These are phyloP conservation scores for Dipodomys ordii DNA, from an alignment of 2,113 vertebrate genomes.

Conservation along the genomic window DNA sequence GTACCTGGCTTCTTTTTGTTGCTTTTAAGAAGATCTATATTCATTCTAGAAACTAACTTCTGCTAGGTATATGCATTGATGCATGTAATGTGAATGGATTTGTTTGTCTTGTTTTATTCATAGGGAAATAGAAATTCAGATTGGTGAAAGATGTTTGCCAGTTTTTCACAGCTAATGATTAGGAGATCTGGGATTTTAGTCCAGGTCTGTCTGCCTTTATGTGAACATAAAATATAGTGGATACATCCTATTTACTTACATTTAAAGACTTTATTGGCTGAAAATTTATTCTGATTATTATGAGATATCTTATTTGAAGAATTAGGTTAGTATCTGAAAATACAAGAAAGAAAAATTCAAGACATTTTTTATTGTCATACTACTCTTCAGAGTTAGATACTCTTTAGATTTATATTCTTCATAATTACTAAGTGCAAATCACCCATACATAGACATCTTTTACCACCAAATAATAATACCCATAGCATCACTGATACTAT, in stretches of 20 bases:
- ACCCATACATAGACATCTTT: neutral
- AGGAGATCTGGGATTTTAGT: neutral
- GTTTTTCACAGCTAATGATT: neutral
- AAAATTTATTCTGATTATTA: neutral
- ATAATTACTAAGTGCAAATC: slow-evolving; percentile 44
- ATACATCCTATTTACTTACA: neutral
- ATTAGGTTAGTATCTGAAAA: slow-evolving; percentile 46
- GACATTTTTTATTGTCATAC: slow-evolving; percentile 16
- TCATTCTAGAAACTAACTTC: neutral
- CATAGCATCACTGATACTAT: neutral
- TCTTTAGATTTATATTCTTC: neutral
- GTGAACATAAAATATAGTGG: slow-evolving; percentile 10
- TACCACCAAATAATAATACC: neutral
- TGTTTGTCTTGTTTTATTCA: neutral
- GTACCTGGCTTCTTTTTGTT: neutral
- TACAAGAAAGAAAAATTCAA: slow-evolving; percentile 30
- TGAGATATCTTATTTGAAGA: neutral
- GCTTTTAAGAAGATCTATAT: neutral
- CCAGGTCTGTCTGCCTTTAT: neutral
- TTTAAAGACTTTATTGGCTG: slow-evolving; percentile 25
- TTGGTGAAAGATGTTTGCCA: neutral
- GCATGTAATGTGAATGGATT: neutral
- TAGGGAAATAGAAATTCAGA: neutral
- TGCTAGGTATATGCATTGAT: neutral
- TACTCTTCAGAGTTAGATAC: slow-evolving; percentile 1